These are phyloP conservation scores for Baryphthengus martii DNA, from an alignment of 2,113 vertebrate species.

Conservation along the genomic window DNA sequence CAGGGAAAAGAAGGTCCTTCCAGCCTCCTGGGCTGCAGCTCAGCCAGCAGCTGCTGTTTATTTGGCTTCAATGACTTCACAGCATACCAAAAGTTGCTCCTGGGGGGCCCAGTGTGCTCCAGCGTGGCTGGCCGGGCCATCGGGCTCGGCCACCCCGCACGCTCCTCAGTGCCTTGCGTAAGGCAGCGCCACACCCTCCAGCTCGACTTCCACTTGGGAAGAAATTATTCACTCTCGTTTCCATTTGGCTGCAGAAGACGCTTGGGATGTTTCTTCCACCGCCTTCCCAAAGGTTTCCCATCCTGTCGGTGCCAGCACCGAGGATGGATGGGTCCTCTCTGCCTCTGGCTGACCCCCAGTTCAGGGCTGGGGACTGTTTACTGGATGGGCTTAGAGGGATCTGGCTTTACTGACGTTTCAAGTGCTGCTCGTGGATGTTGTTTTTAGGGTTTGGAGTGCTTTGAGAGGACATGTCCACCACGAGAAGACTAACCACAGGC, in stretches of 20 bases:
- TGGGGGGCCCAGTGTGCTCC: neutral
- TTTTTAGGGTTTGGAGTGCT: neutral
- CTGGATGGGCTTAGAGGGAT: neutral
- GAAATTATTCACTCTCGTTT: neutral
- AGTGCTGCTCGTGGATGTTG: neutral
- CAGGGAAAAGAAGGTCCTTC: neutral
- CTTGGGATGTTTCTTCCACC: neutral
- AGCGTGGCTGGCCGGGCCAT: fast-evolving
- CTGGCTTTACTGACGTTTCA: neutral
- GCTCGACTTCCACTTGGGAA: neutral
- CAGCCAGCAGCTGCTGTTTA: neutral
- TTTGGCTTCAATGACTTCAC: neutral
- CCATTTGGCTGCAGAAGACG: neutral
- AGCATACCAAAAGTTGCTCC: neutral
- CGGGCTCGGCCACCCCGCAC: fast-evolving
- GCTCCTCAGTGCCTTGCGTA: neutral
- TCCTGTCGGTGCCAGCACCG: fast-evolving
- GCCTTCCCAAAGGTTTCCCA: neutral
- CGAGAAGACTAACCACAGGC: neutral
- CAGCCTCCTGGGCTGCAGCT: neutral
- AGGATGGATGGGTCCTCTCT: neutral
- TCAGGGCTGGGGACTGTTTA: neutral
- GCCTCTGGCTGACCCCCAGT: fast-evolving
- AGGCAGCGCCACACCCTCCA: neutral
- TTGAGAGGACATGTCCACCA: neutral